Evolutionary conservation across 2,888 invertebrate genomes (phyloP), one percentile per base, ranked within the genome.

Genomic region (Heliothis peltigera): DNA sequence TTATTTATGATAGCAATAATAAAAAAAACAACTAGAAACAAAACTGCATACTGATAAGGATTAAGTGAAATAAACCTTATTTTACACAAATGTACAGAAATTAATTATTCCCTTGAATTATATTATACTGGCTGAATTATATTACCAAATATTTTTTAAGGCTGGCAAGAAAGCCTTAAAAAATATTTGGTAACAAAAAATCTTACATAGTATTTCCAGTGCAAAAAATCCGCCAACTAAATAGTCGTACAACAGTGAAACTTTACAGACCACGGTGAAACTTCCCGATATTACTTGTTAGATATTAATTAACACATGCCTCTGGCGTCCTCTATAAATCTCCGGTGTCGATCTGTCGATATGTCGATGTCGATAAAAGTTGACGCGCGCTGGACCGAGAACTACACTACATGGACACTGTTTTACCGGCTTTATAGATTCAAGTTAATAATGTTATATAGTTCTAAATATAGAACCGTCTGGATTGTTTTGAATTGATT

Each of bases 261-360:
- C 60, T 43, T 21, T 44, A 43, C 10, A 8, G 42, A 48, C 59
- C 47, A 54, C 70, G 68, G 78, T 46, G 78, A 79, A 79, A 79
- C 64, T 53, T 57, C 64, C 46, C 48, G 80, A 75, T 80, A 80
- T 81, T 78, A 78, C 87, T 89, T 84, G 88, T 89, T 84, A 84
- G 82, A 82, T 83, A 90, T 90, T 92, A 92, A 92, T 92, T 92
- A 92, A 91, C 92, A 91, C 92, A 90, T 90, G 88, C 87, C 84
- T 74, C 74, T 75, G 82, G 79, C 78, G 85, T 82, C 88, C 83
- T 84, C 87, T 88, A 91, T 92, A 92, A 92, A 92, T 92, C 91
- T 89, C 76, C 76, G 75, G 79, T 81, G 90, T 89, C 89, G 88
- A 87, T 84, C 84, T 86, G 86, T 88, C 91, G 88, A 87, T 88